These are phyloP conservation scores for Murina feae DNA, from an alignment of 2,113 vertebrate genomes.

Conservation along the genomic window DNA sequence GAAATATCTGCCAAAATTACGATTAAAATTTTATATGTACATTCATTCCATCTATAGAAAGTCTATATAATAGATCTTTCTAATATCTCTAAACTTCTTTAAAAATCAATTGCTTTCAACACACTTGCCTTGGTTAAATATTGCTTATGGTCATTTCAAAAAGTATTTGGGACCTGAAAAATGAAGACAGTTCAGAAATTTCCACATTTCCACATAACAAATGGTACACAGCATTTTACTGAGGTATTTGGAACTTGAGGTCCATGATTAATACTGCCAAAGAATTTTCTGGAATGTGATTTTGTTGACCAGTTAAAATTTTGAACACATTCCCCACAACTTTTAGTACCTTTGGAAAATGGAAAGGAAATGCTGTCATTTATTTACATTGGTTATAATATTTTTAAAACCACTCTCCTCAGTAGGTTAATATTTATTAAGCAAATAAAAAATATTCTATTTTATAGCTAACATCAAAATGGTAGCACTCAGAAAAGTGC, in stretches of 20 bases:
- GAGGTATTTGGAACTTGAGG: background rate
- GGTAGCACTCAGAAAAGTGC: background rate
- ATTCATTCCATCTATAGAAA: background rate
- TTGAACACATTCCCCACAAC: conserved; percentile 13
- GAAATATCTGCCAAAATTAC: background rate
- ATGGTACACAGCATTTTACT: background rate
- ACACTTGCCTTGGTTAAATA: background rate
- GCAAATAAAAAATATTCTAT: background rate
- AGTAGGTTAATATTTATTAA: conserved; percentile 27
- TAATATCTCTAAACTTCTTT: background rate
- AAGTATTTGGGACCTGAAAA: background rate
- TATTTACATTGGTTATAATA: background rate
- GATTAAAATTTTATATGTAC: background rate
- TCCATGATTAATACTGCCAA: background rate
- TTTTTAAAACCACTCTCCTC: background rate
- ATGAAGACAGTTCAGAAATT: background rate
- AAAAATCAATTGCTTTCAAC: background rate
- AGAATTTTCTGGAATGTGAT: conserved; percentile 24
- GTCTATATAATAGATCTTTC: background rate
- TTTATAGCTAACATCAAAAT: background rate
- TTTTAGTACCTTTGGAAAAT: conserved; percentile 30
- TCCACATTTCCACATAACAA: background rate
- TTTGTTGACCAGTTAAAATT: no score
- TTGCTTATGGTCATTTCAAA: background rate
- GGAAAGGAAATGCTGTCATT: background rate